Percentiles rank a stretch among this genome's conserved stretches.
These are phyloP conservation scores for Drosophila stalkeri DNA, from an alignment of 2,888 invertebrate genomes.

Conservation along the genomic window DNA sequence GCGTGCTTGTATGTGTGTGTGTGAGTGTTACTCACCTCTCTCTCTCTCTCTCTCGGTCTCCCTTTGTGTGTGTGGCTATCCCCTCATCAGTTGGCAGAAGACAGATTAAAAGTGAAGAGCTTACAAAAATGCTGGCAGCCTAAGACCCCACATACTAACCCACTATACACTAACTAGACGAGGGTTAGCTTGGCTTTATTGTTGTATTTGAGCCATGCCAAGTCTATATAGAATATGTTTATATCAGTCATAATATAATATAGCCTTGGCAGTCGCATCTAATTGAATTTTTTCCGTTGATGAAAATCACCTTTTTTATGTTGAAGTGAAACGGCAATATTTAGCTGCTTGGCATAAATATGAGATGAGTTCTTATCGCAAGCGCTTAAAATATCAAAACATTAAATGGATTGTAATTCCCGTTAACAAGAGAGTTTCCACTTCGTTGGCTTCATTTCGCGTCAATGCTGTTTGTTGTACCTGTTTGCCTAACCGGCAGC, in stretches of 20 bases:
- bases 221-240: not conserved
- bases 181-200: conserved; percentile 2
- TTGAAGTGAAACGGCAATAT: not conserved
- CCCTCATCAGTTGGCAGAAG: conserved; percentile 58
- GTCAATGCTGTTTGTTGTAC: conserved; percentile 40
- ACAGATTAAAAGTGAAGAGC: conserved; percentile 78
- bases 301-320: conserved; percentile 3
- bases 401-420: conserved; percentile 55
- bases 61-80: conserved; percentile 34
- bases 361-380: conserved; percentile 13
- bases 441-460: conserved; percentile 41
- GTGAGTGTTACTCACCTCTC: conserved; percentile 14
- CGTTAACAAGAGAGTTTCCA: conserved; percentile 58
- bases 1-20: conserved; percentile 13
- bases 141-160: conserved; percentile 28
- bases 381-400: conserved; percentile 38
- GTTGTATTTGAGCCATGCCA: not conserved
- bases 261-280: not conserved
- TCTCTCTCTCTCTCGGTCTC: not conserved
- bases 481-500: conserved; percentile 62
- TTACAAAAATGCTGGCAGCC: conserved; percentile 49
- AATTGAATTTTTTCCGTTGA: not conserved
- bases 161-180: conserved; percentile 32
- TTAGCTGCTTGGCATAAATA: conserved; percentile 5
- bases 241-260: not conserved